Evolutionary conservation across 2,113 vertebrate genomes (phyloP).

Genomic region (Murina feae): DNA sequence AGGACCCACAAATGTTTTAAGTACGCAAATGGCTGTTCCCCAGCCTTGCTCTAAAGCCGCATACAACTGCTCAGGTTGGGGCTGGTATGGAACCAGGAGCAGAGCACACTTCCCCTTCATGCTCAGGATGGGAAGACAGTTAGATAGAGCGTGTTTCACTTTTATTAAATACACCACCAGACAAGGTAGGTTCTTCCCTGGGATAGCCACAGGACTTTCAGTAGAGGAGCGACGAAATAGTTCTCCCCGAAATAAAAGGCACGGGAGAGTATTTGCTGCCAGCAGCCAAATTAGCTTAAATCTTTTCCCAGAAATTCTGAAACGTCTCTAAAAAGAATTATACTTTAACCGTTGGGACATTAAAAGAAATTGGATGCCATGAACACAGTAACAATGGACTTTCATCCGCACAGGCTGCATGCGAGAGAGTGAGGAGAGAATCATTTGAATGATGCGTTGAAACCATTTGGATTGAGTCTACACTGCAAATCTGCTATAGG

Average conservation of each 20-base stretch:
- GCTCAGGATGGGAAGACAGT: neutral
- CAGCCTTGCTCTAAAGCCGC: neutral
- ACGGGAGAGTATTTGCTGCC: neutral
- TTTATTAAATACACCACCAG: neutral
- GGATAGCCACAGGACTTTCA: neutral
- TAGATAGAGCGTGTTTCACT: neutral
- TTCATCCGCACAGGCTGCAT: neutral
- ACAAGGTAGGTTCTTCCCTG: neutral
- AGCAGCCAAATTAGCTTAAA: neutral
- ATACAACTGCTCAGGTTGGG: no score
- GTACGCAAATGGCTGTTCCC: no score
- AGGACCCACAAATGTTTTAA: no score
- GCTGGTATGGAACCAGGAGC: neutral
- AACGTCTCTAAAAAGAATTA: neutral
- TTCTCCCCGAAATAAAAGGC: neutral
- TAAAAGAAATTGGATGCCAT: neutral
- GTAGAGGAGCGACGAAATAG: neutral
- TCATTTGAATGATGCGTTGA: neutral
- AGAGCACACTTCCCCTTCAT: neutral
- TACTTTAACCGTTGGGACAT: neutral
- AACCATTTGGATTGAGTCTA: neutral
- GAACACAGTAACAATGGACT: neutral
- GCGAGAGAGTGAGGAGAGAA: neutral
- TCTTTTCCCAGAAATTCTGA: neutral
- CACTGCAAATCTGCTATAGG: neutral